phyloP scores from a whole-genome alignment of 2,888 invertebrate genomes.

The Cremastobaeus sp. region DNA sequence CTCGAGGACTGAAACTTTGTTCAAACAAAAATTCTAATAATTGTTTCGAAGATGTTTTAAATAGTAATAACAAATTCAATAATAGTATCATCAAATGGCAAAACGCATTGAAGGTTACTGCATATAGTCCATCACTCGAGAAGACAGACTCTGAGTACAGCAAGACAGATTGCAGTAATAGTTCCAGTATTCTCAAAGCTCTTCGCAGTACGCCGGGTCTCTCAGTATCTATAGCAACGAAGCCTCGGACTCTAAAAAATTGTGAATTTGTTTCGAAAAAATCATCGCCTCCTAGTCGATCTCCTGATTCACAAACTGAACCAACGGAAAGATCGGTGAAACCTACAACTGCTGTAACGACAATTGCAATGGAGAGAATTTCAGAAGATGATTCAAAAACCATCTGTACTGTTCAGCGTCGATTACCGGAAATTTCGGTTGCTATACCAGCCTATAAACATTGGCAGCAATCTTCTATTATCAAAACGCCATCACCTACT shows the following conservation, averaged over 20 bases:
- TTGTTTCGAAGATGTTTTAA: neutral
- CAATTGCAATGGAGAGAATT: constrained; percentile 33
- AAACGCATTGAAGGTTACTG: constrained; percentile 38
- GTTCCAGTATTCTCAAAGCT: constrained; percentile 71
- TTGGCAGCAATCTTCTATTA: constrained; percentile 50
- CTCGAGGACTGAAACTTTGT: neutral
- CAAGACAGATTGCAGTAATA: constrained; percentile 66
- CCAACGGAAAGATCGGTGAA: constrained; percentile 64
- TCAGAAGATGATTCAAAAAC: constrained; percentile 20
- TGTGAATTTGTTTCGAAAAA: constrained; percentile 61
- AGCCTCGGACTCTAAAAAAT: constrained; percentile 63
- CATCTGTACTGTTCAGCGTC: constrained; percentile 41
- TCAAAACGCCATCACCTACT: constrained; percentile 38
- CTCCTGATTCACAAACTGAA: constrained; percentile 71
- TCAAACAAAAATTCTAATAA: constrained; percentile 16
- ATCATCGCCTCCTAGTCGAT: constrained; percentile 65
- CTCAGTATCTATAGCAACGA: constrained; percentile 71
- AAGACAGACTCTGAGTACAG: constrained; percentile 36
- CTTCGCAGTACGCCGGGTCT: constrained; percentile 73
- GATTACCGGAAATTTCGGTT: constrained; percentile 67
- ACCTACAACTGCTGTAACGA: constrained; percentile 32
- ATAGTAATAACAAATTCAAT: constrained; percentile 39
- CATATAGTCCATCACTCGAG: constrained; percentile 28
- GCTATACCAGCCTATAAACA: constrained; percentile 67
- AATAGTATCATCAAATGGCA: constrained; percentile 34